Conservation (phyloP, 2,888 invertebrate genomes). For the Microchrysa polita region DNA sequence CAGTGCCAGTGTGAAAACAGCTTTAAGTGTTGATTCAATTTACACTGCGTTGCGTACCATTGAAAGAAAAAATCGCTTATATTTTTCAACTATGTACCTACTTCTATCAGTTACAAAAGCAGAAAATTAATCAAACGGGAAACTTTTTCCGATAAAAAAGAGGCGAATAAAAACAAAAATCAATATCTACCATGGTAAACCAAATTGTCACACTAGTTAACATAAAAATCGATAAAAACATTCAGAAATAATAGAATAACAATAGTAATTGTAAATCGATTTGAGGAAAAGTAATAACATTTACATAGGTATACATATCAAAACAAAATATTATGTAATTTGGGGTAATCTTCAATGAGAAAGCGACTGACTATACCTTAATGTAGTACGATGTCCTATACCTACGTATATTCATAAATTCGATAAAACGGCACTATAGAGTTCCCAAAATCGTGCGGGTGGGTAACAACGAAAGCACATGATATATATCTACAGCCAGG, state of each 20-base stretch:
- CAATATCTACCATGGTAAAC: too few species aligned
- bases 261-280: conserved; percentile 3
- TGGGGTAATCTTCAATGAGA: conserved; percentile 10
- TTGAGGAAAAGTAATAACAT: conserved; percentile 1
- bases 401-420: not conserved
- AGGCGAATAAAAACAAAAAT: too few species aligned
- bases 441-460: conserved; percentile 1
- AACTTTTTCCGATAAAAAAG: too few species aligned
- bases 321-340: conserved; percentile 32
- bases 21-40: too few species aligned
- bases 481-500: not conserved
- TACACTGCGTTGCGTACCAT: too few species aligned
- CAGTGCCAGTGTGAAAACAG: too few species aligned
- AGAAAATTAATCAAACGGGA: too few species aligned
- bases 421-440: conserved; percentile 17
- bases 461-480: not conserved
- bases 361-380: not conserved
- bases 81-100: too few species aligned
- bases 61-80: too few species aligned
- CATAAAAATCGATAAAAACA: too few species aligned
- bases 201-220: not conserved
- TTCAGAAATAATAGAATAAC: too few species aligned
- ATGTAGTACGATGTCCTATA: not conserved
- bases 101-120: too few species aligned
- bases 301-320: not conserved